Base-by-base conservation (phyloP, 92 coral and sea anemone species). In the Micromussa lordhowensis region DNA sequence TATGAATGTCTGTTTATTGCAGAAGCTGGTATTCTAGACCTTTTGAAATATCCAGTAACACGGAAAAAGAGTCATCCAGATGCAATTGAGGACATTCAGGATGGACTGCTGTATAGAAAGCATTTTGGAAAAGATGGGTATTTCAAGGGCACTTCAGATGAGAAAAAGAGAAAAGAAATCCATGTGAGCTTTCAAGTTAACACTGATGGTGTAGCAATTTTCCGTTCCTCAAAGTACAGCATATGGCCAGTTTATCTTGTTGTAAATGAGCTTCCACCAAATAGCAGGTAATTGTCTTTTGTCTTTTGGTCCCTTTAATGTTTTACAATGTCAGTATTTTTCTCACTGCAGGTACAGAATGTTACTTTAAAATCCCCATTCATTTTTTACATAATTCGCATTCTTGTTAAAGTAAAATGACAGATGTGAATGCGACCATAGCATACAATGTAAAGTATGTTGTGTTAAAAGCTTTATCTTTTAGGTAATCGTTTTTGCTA, bases 171-270 rank as follows among this genome's bases (percentile, higher is more conserved):
- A 64, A 55, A 4, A 48, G 92, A 93, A 84, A 66, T 87, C 85
- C 93, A 93, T 70, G 82, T 93, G 14, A 82, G 91, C 32, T 82
- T 93, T 58, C 94, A 87, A 83, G 31, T 93, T 29, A 91, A 91
- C 64, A 93, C 90, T 48, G 95, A 91, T 83, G 95, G 95, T 66
- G 95, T 93, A 68, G 89, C 95, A 57, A 53, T 91, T n/a, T 93
- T 93, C 82, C 78, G 81, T 36, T 91, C 94, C 35, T 93, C 94
- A 8, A 93, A 87, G 54, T 93, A 77, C 87, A 91, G 92, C 58
- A 87, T 93, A 82, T 93, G 95, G 95, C 95, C 95, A 14, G 91
- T 93, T 26, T 90, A 93, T 54, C 48, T 40, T 40, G 48, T 40
- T 40, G 48, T 40, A 4, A 40, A 40, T 4, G 48, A 40, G 48